Base-by-base conservation (phyloP, 2,888 invertebrate species). In the Anoncus sp. region DNA sequence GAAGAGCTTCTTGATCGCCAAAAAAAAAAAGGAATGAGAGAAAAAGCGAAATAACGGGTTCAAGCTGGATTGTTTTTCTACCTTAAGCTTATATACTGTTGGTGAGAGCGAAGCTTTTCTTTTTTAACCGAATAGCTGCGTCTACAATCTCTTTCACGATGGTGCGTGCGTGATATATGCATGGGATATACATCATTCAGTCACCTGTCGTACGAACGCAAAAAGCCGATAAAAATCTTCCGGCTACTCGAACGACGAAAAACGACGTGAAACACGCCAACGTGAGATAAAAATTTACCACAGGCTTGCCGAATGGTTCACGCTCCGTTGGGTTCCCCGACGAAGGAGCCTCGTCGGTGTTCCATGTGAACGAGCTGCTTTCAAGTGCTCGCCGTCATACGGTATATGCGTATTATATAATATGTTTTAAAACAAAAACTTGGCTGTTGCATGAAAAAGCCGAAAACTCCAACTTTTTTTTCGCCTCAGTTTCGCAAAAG, bases 181-280 rank as follows among this genome's bases (percentile, higher is more conserved):
- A 53, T 9, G 31, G 22, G 22, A 49, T 18, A 49, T 59, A 65
- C 38, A 65, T 47, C 3, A 24, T 51, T 45, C 57, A 73, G 59
- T 70, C 65, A 14, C 59, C 22, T 18, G 57, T 69, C 63, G 57
- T 49, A 27, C 53, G 38, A 38, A 51, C 9, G 16, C 51, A 18
- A 59, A 51, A 59, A 71, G 49, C 70, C 65, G 63, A 76, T 75
- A 71, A 71, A 74, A 67, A 67, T 74, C 22, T 62, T 59, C 53
- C 45, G 43, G 40, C 51, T 35, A 51, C 47, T 65, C 49, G 57
- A 77, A 40, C 55, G 49, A 62, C 65, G 60, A 55, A 53, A 69
- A 78, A 76, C 65, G 55, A 77, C 24, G 40, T 27, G 45, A 59
- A 31, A 59, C 59, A 14, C 45, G 47, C 63, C n/a, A 18, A 35